Conservation (phyloP, 2,888 invertebrate genomes). For the Pomacea canaliculata region DNA sequence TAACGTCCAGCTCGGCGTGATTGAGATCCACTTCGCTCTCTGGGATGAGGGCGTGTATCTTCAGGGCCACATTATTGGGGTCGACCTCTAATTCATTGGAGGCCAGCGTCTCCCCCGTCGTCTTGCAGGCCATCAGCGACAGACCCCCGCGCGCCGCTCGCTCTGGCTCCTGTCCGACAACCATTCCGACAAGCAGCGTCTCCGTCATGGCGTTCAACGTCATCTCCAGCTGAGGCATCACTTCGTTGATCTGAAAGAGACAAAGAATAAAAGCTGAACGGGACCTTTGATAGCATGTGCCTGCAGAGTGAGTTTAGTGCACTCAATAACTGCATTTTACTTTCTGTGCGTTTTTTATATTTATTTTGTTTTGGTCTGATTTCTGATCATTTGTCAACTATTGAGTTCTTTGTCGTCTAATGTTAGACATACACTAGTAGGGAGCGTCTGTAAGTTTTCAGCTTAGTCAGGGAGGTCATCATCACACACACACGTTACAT, state of each 20-base stretch:
- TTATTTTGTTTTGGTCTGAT: too few species aligned
- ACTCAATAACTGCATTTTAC: background rate
- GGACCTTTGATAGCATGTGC: too few species aligned
- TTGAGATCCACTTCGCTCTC: background rate
- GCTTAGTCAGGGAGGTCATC: too few species aligned
- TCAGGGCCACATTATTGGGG: background rate
- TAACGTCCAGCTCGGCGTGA: background rate
- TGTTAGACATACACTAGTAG: too few species aligned
- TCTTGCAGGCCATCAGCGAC: conserved; percentile 1
- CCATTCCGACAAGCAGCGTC: conserved; percentile 4
- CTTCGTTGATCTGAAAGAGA: conserved; percentile 1
- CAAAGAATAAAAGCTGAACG: too few species aligned
- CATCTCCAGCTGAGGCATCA: background rate
- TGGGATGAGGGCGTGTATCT: background rate
- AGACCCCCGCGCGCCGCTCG: background rate
- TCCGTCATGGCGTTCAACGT: background rate
- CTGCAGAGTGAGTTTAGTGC: too few species aligned
- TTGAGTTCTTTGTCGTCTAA: too few species aligned
- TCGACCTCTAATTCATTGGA: background rate
- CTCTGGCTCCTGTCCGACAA: conserved; percentile 4
- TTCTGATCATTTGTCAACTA: too few species aligned
- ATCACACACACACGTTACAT: background rate
- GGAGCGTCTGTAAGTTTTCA: too few species aligned
- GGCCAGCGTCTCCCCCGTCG: background rate
- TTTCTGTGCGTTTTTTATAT: too few species aligned